A percentile compares a stretch with the other conserved stretches of the same genome.
phyloP scores from a whole-genome alignment of 2,888 invertebrate genomes.

The Caenorhabditis afra region DNA sequence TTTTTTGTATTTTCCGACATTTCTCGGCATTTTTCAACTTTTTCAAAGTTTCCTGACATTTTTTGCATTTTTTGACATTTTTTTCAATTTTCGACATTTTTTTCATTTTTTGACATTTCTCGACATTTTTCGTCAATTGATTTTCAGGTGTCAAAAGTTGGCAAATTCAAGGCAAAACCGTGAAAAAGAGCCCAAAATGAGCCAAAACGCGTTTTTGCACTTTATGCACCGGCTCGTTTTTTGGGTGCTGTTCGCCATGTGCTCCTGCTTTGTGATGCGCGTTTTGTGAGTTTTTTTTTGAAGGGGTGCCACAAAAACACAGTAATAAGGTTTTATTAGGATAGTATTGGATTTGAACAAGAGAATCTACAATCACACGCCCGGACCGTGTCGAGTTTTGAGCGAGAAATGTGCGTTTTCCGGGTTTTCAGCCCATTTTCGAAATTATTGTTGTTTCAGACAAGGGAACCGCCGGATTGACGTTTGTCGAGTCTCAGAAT shows the following conservation, averaged over 20 bases:
- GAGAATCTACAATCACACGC: constrained; percentile 75
- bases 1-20: too few species aligned
- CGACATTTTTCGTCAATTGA: neutral
- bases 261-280: constrained; percentile 63
- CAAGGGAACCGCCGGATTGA: constrained; percentile 68
- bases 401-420: constrained; percentile 60
- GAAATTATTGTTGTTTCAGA: constrained; percentile 48
- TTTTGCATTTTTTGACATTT: too few species aligned
- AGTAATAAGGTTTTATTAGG: too few species aligned
- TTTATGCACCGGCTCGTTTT: constrained; percentile 61
- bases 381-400: constrained; percentile 74
- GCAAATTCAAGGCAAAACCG: too few species aligned
- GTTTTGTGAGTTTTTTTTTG: constrained; percentile 61
- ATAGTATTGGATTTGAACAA: constrained; percentile 76
- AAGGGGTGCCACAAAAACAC: too few species aligned
- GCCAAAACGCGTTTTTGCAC: constrained; percentile 15
- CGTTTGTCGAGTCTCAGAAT: constrained; percentile 54
- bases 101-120: too few species aligned
- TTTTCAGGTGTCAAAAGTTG: neutral
- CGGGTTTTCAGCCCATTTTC: too few species aligned
- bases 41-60: too few species aligned
- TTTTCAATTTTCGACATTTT: too few species aligned
- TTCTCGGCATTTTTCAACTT: too few species aligned
- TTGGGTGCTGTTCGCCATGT: constrained; percentile 64
- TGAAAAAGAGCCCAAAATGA: too few species aligned